These are phyloP conservation scores for Knipowitschia caucasica DNA, from an alignment of 2,797 vertebrate species.

Conservation along the genomic window DNA sequence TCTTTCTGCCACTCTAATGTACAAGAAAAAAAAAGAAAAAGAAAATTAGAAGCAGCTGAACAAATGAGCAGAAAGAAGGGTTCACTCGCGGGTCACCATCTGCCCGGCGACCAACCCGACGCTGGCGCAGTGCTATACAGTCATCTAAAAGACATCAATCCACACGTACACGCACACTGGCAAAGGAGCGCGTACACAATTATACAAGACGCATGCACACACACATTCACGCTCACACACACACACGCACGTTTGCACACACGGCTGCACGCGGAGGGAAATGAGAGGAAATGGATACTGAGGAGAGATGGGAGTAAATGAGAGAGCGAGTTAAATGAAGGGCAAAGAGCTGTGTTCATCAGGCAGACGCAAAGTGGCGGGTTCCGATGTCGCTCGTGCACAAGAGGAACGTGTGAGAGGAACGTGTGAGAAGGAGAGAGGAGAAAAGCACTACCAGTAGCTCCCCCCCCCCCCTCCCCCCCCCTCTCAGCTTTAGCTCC, in stretches of 20 bases:
- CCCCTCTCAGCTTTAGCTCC: no score
- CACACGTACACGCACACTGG: conserved; percentile 8
- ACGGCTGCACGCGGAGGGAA: conserved; percentile 36
- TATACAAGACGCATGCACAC: conserved; percentile 22
- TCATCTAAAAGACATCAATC: conserved; percentile 71
- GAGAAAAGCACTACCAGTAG: not conserved
- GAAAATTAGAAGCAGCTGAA: conserved; percentile 89
- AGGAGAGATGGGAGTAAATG: conserved; percentile 35
- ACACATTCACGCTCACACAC: conserved; percentile 32
- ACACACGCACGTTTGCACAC: conserved; percentile 32
- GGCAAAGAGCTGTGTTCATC: conserved; percentile 44
- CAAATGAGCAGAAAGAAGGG: conserved; percentile 85
- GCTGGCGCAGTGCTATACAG: conserved; percentile 81
- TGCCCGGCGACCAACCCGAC: conserved; percentile 80
- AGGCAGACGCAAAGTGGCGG: conserved; percentile 36
- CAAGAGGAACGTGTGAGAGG: not conserved
- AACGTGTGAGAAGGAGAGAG: not conserved
- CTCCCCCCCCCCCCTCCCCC: no score
- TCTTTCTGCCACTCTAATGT: conserved; percentile 31
- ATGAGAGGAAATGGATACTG: conserved; percentile 51
- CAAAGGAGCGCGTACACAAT: conserved; percentile 17
- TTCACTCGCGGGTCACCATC: conserved; percentile 92
- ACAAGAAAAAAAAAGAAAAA: conserved; percentile 28
- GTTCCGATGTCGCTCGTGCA: conserved; percentile 31
- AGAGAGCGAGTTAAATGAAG: conserved; percentile 51